These are phyloP conservation scores for Maccullochella peelii DNA, from an alignment of 2,113 vertebrate genomes.

Conservation along the genomic window DNA sequence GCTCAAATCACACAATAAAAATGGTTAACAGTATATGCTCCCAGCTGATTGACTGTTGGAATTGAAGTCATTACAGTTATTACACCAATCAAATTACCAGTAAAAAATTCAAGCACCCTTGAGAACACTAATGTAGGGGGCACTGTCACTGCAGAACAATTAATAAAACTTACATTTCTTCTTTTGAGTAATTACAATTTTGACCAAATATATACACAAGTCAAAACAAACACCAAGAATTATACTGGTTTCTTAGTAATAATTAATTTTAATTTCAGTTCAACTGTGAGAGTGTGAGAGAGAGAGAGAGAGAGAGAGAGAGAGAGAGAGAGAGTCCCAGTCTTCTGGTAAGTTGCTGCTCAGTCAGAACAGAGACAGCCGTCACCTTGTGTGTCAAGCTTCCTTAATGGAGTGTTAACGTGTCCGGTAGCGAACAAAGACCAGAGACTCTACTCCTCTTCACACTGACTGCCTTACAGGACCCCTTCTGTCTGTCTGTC, in stretches of 20 bases:
- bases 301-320: constrained; percentile 4
- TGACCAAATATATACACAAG: background rate
- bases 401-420: constrained; percentile 80
- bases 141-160: background rate
- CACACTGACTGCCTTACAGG: constrained; percentile 61
- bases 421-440: constrained; percentile 83
- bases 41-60: background rate
- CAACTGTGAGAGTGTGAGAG: background rate
- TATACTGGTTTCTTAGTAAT: background rate
- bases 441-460: constrained; percentile 57
- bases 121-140: background rate
- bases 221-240: background rate
- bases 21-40: background rate
- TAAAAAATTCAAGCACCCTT: background rate
- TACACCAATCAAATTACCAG: background rate
- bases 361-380: constrained; percentile 75
- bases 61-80: background rate
- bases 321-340: constrained; percentile 29
- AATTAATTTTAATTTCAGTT: background rate
- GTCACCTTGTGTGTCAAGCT: constrained; percentile 68
- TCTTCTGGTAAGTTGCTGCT: constrained; percentile 61
- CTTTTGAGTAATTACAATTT: background rate
- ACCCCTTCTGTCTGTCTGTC: constrained; percentile 76
- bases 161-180: background rate
- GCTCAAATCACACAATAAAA: background rate